Base-by-base conservation (phyloP, 2,797 vertebrate species). In the Hylomyscus alleni region DNA sequence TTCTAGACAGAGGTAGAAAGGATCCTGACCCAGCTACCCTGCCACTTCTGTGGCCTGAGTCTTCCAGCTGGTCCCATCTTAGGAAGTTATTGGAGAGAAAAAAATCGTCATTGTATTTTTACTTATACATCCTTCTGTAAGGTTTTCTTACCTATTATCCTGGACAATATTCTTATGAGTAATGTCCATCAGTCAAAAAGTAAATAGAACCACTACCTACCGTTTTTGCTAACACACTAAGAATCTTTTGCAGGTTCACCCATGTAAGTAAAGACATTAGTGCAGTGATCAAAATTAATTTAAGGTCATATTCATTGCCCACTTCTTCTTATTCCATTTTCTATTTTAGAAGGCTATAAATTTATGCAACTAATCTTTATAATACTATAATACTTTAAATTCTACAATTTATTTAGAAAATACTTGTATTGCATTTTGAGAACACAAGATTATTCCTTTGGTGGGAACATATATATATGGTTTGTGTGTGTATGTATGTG, bases 191-290 rank as follows among this genome's bases (percentile, higher is more conserved):
- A 94, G 29, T 5, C 76, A 86, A 89, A 40, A 89, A 88, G 44
- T 29, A 94, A 94, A 67, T 3, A 94, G n/a, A 77, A 56, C 0
- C 1, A 54, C 0, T 40, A 37, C 24, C 9, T 29, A 9, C 26
- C 84, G 3, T 22, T 67, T 94, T 93, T 87, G 56, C 34, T 40
- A 58, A 12, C 12, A 95, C 8, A 34, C 2, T 26, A 7, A 82
- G 69, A 95, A 82, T 80, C 56, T 73, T 85, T 84, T 3, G 7
- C 31, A 92, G 29, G 15, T 40, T 92, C 15, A n/a, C n/a, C 22
- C 56, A 15, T 31, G 29, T 69, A 93, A 96, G 91, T 91, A 80
- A 91, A 84, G 69, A n/a, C 10, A n/a, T 77, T 14, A 89, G 6
- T 83, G 40, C 13, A 17, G 17, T 69, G 67, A 69, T 69, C 31